Evolutionary conservation across 2,113 vertebrate genomes (phyloP).

Genomic region (Brachyhypopomus occidentalis): DNA sequence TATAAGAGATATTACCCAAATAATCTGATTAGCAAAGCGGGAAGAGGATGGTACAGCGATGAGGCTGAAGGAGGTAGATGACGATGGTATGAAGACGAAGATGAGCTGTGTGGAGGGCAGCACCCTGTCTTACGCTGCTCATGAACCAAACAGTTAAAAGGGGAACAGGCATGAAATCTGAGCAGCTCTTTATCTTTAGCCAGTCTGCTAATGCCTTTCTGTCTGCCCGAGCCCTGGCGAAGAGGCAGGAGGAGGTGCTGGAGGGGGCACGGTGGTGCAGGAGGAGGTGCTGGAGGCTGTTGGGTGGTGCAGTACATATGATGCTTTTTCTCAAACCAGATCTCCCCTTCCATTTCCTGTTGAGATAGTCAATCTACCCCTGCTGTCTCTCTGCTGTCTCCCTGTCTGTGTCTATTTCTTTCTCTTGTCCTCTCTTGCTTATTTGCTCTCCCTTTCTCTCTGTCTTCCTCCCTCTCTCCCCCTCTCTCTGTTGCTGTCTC

Average conservation of each 20-base stretch:
- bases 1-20: not conserved
- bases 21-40: no score
- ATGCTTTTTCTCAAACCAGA: conserved; percentile 38
- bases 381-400: not conserved
- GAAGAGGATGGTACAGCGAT: not conserved
- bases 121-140: conserved; percentile 7
- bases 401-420: not conserved
- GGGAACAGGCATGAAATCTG: conserved; percentile 41
- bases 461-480: conserved; percentile 26
- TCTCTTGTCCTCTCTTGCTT: not conserved
- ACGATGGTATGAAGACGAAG: not conserved
- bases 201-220: conserved; percentile 44
- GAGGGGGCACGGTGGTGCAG: not conserved
- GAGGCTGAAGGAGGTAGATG: not conserved
- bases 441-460: not conserved
- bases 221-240: conserved; percentile 43
- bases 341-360: conserved; percentile 53
- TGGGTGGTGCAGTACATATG: conserved; percentile 23
- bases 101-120: not conserved
- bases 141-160: conserved; percentile 38
- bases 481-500: not conserved
- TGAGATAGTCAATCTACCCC: conserved; percentile 24
- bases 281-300: not conserved
- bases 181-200: conserved; percentile 49
- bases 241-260: conserved; percentile 14